Evolutionary conservation across 2,113 vertebrate species (phyloP), one percentile per base, ranked within the genome.

Genomic region (Zosterops pallidus): DNA sequence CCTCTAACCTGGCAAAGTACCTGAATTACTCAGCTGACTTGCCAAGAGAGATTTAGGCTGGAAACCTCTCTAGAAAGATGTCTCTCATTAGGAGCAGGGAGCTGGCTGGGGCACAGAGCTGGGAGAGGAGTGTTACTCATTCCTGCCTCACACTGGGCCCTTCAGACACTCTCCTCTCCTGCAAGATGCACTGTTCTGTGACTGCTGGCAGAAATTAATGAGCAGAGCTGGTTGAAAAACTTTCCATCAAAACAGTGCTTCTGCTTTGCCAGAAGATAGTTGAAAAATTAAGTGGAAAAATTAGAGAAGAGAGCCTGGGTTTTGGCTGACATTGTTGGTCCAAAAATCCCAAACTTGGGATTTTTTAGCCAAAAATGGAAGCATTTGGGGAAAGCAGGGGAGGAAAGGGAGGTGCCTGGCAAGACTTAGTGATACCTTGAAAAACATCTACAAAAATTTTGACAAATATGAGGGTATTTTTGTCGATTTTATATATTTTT

Each of bases 261-360:
- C 86, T 94, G 59, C 68, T 90, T 90, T 90, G 90, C 94, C 95
- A 96, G 85, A 81, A 88, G 74, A 95, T 29, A 83, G 77, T 62
- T 92, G 68, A 89, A 93, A 94, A 95, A 95, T 91, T 95, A 92
- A 88, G 79, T 90, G 84, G 90, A 90, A 97, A 93, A 94, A 93
- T 63, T 77, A 93, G 68, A 85, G 82, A 79, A 72, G 91, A 83
- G 52, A 57, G 44, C 20, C 44, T 31, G 63, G 50, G 87, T 83
- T 97, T 93, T 94, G 94, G 87, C 93, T 92, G 91, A 85, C 50
- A 52, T 47, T 39, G 67, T 67, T 52, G 59, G 70, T 91, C 52
- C 74, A 92, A 92, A 91, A 86, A 89, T 72, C 71, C 76, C 64
- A 86, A 97, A 93, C 75, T 85, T 83, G 33, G 90, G 42, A 82